Conservation (phyloP, 2,888 invertebrate species). For the Harpalus rufipes region DNA sequence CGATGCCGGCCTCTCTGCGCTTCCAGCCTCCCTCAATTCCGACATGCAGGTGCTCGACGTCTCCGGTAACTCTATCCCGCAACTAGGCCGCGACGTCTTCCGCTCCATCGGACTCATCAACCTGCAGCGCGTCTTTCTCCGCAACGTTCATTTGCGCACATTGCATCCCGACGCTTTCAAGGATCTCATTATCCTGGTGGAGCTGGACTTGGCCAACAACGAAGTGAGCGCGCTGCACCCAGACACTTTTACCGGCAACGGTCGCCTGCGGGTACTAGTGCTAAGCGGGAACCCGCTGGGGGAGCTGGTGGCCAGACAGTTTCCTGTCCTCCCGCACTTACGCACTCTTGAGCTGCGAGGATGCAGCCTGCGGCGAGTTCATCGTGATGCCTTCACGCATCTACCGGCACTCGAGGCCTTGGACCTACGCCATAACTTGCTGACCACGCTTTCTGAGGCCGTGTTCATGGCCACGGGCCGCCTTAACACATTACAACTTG, state of each 20-base stretch:
- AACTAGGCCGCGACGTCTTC: conserved; percentile 88
- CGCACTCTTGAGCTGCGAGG: conserved; percentile 89
- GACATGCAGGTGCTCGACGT: conserved; percentile 93
- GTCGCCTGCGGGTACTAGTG: conserved; percentile 87
- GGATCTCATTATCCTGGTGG: conserved; percentile 90
- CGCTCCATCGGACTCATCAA: conserved; percentile 88
- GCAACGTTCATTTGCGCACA: conserved; percentile 86
- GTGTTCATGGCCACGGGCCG: conserved; percentile 86
- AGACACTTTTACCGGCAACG: conserved; percentile 91
- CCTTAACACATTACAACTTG: conserved; percentile 88
- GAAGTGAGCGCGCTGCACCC: conserved; percentile 86
- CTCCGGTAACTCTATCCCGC: conserved; percentile 88
- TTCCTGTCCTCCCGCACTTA: conserved; percentile 89
- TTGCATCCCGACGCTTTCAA: conserved; percentile 92
- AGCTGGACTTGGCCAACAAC: conserved; percentile 93
- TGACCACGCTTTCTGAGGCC: conserved; percentile 84
- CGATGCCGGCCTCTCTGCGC: conserved; percentile 87
- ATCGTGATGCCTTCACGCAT: conserved; percentile 88
- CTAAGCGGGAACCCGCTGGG: conserved; percentile 91
- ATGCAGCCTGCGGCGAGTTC: conserved; percentile 87
- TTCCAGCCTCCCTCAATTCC: conserved; percentile 85
- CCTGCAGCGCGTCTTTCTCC: conserved; percentile 89
- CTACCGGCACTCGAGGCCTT: conserved; percentile 86
- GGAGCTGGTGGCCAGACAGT: conserved; percentile 81
- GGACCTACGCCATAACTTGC: conserved; percentile 89